These are phyloP conservation scores for Porites cylindrica DNA, from an alignment of 92 coral and sea anemone species.

Conservation along the genomic window DNA sequence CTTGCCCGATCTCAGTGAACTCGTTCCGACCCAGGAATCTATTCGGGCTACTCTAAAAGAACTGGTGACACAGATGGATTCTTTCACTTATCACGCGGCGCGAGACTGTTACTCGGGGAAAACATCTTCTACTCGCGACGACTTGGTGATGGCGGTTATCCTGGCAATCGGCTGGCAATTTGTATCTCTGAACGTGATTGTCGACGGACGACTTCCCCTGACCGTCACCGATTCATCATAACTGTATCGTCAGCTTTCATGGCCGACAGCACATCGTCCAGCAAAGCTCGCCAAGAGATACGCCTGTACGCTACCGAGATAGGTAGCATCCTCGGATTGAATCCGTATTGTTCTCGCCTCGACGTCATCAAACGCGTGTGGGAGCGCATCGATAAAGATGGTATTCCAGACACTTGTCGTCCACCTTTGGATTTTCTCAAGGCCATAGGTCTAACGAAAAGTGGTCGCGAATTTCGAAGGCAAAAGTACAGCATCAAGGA, in stretches of 20 bases:
- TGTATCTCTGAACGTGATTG: neutral
- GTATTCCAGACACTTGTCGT: neutral
- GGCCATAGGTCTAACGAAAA: neutral
- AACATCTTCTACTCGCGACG: conserved; percentile 10
- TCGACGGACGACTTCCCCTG: conserved; percentile 1
- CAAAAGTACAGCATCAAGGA: neutral
- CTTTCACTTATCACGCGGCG: neutral
- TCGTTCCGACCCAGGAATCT: neutral
- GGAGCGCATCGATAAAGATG: neutral
- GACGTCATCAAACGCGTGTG: conserved; percentile 7
- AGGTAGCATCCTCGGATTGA: conserved; percentile 1
- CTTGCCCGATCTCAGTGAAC: neutral
- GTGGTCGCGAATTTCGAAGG: neutral
- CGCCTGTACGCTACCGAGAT: conserved; percentile 16
- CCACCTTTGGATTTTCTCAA: neutral
- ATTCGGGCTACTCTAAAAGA: neutral
- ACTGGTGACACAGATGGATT: conserved; percentile 12
- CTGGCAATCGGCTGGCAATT: conserved; percentile 36
- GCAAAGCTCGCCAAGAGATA: too few species aligned
- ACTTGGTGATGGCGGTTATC: conserved; percentile 15
- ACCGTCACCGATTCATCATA: neutral
- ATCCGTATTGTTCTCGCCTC: conserved; percentile 7
- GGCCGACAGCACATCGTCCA: too few species aligned
- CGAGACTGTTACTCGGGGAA: conserved; percentile 16
- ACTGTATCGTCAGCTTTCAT: neutral